phyloP scores from a whole-genome alignment of 2,113 vertebrate species.

The Brachypodius melanocephalos region DNA sequence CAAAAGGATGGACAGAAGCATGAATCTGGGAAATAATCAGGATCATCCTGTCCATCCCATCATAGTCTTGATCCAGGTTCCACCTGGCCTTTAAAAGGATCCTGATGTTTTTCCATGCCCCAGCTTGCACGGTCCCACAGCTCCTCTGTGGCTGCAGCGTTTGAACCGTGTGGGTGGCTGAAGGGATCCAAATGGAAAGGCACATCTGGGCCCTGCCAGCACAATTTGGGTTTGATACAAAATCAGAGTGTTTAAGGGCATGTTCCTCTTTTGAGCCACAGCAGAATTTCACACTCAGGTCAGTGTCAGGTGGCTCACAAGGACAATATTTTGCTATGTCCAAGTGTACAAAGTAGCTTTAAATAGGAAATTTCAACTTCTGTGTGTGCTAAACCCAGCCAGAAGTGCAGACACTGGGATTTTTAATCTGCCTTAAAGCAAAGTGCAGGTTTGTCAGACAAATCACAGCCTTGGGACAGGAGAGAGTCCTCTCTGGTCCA shows the following conservation, averaged over 20 bases:
- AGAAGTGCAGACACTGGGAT: neutral
- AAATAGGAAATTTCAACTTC: neutral
- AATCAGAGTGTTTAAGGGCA: neutral
- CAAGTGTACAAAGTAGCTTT: accelerated
- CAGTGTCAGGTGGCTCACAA: neutral
- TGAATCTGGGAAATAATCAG: neutral
- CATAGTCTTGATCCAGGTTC: neutral
- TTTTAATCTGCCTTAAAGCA: neutral
- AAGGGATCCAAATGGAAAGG: neutral
- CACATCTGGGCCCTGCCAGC: neutral
- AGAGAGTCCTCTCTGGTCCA: neutral
- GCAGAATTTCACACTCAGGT: neutral
- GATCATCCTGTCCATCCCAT: neutral
- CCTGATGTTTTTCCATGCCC: neutral
- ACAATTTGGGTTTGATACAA: neutral
- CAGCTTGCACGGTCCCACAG: neutral
- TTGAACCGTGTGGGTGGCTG: neutral
- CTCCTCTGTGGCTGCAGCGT: too few relatives aligned
- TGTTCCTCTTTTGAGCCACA: neutral
- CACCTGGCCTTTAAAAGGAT: neutral
- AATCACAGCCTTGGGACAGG: neutral
- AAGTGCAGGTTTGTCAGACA: neutral
- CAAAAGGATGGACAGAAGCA: neutral
- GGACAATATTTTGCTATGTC: neutral
- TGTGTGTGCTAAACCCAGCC: accelerated